Conservation (phyloP, 2,113 vertebrate genomes). For the Ptychochromis oligacanthus region DNA sequence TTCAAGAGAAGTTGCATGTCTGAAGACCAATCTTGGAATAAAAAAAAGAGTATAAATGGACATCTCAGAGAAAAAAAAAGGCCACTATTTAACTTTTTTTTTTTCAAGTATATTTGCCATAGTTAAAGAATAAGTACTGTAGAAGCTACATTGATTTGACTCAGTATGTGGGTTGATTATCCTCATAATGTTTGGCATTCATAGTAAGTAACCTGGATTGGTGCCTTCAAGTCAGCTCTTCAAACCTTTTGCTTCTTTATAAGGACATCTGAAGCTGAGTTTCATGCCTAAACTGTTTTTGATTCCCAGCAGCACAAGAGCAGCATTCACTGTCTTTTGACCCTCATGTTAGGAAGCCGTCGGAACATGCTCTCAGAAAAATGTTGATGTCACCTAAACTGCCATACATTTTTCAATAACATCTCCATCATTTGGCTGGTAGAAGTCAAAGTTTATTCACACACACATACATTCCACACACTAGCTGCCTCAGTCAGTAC, state of each 20-base stretch:
- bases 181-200: conserved; percentile 20
- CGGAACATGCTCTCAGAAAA: conserved; percentile 40
- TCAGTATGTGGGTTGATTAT: conserved; percentile 3
- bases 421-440: conserved; percentile 15
- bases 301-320: conserved; percentile 2
- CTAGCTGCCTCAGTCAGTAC: background rate
- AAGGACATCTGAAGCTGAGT: background rate
- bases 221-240: conserved; percentile 1
- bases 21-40: background rate
- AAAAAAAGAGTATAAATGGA: background rate
- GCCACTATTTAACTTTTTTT: background rate
- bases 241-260: conserved; percentile 13
- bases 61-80: background rate
- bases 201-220: conserved; percentile 2
- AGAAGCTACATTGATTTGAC: conserved; percentile 16
- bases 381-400: conserved; percentile 42
- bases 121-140: background rate
- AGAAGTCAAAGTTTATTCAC: conserved; percentile 27
- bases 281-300: conserved; percentile 12
- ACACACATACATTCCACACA: conserved; percentile 3
- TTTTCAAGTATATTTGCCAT: background rate
- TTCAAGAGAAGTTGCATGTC: background rate
- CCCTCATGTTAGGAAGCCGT: conserved; percentile 29
- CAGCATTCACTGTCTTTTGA: conserved; percentile 1
- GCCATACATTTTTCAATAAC: conserved; percentile 33